Percentiles rank a stretch among this genome's conserved stretches.
phyloP scores from a whole-genome alignment of 2,113 vertebrate species.

The Antennarius striatus region DNA sequence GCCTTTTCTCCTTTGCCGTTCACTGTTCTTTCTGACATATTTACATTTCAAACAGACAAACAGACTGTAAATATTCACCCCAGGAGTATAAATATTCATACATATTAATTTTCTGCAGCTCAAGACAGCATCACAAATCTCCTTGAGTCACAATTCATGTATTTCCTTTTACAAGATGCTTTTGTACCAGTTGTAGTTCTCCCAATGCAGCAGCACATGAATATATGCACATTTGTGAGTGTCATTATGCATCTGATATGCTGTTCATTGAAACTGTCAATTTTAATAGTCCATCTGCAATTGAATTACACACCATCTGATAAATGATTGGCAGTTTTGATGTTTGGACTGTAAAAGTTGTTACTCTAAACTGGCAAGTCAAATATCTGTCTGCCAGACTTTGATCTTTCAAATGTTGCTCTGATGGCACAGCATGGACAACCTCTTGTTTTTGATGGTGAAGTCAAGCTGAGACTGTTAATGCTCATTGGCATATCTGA shows the following conservation, averaged over 20 bases:
- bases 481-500: too few species aligned
- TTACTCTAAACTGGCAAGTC: constrained; percentile 51
- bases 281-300: constrained; percentile 62
- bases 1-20: constrained; percentile 15
- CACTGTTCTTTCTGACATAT: constrained; percentile 24
- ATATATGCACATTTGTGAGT: constrained; percentile 62
- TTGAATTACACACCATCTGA: constrained; percentile 55
- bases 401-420: constrained; percentile 33
- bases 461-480: constrained; percentile 8
- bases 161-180: constrained; percentile 59
- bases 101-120: constrained; percentile 50
- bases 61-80: constrained; percentile 30
- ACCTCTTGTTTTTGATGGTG: constrained; percentile 18
- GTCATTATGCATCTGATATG: constrained; percentile 50
- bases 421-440: constrained; percentile 20
- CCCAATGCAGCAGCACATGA: constrained; percentile 57
- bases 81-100: constrained; percentile 22
- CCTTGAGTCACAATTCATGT: constrained; percentile 50
- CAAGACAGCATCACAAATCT: constrained; percentile 32
- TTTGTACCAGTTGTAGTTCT: constrained; percentile 38
- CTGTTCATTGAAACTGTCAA: constrained; percentile 55
- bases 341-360: constrained; percentile 63
- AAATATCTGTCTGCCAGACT: constrained; percentile 49
- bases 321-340: constrained; percentile 63
- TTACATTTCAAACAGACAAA: constrained; percentile 20